Evolutionary conservation across 2,113 vertebrate genomes (phyloP), one percentile per base, ranked within the genome.

Genomic region (Collichthys lucidus): DNA sequence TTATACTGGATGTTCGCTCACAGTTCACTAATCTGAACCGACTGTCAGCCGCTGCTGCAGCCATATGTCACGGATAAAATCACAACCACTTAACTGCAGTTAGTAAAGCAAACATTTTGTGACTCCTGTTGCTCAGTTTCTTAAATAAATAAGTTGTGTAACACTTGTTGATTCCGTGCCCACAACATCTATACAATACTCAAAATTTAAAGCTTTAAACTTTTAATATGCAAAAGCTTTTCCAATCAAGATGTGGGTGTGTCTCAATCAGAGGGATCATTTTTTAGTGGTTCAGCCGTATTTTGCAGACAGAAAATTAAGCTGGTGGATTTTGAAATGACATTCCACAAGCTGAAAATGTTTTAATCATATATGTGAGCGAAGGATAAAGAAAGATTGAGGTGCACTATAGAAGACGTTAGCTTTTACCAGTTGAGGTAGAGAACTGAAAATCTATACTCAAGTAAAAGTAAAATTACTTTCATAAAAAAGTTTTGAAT

Each of bases 21-120:
- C 49, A 24, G 42, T 50, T 82, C 73, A 64, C 65, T 22, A 50
- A 82, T 57, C 65, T 52, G 17, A 63, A 57, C 12, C 16, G 40
- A 67, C 11, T 31, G 40, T 64, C 17, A 29, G 49, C 24, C 2
- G 0, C 22, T 42, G 52, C 19, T 55, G 47, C 24, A 64, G 50
- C 57, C 12, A 57, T 69, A 49, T 82, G 71, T 75, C 73, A 70
- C 29, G 14, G 8, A 63, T 29, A 64, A 14, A 15, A 29, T 69
- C 64, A 52, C 47, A 49, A 53, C 3, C 65, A 57, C 42, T 77
- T 35, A 6, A 24, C 26, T 49, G 57, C 65, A 55, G 47, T 22
- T 55, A 19, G 17, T 53, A 47, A 31, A 66, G 22, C 42, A 47
- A 77, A 22, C 47, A 22, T 15, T 7, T 46, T 16, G 1, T 46